Conservation (phyloP, 1,140 invertebrate genomes). For the Apolygus lucorum region DNA sequence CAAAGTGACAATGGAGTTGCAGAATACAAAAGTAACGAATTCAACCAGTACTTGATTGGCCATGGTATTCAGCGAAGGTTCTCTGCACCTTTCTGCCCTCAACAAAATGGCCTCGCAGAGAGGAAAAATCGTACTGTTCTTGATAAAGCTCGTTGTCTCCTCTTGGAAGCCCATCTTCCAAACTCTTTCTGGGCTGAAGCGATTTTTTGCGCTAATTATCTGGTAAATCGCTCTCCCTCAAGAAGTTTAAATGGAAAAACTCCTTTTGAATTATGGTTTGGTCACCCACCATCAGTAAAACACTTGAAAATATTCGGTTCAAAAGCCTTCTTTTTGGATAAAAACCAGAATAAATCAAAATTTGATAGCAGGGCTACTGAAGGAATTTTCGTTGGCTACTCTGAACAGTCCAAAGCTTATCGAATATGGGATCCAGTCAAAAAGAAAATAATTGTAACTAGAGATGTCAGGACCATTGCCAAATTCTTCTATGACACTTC, state of each 20-base stretch:
- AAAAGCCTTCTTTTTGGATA: neutral
- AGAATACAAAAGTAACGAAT: conserved; percentile 31
- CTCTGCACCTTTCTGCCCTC: conserved; percentile 36
- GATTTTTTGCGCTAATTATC: conserved; percentile 38
- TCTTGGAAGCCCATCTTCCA: conserved; percentile 30
- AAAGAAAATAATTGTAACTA: neutral
- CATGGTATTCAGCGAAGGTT: conserved; percentile 16
- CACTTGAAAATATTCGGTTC: conserved; percentile 33
- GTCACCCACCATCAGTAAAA: conserved; percentile 36
- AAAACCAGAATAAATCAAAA: neutral
- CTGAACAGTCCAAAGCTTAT: neutral
- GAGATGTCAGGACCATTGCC: neutral
- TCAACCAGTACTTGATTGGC: conserved; percentile 13
- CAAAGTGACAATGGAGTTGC: conserved; percentile 36
- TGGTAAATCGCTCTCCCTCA: conserved; percentile 38
- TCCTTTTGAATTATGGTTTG: conserved; percentile 38
- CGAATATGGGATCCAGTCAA: neutral
- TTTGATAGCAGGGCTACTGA: neutral
- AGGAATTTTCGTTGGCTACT: neutral
- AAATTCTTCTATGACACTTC: neutral
- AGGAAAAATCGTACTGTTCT: conserved; percentile 37
- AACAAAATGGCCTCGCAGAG: conserved; percentile 41
- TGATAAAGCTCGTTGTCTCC: conserved; percentile 34
- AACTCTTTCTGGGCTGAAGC: conserved; percentile 32
- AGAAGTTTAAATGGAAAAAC: conserved; percentile 26